Evolutionary conservation across 1,140 invertebrate genomes (phyloP).

Genomic region (Antheraea mylitta): DNA sequence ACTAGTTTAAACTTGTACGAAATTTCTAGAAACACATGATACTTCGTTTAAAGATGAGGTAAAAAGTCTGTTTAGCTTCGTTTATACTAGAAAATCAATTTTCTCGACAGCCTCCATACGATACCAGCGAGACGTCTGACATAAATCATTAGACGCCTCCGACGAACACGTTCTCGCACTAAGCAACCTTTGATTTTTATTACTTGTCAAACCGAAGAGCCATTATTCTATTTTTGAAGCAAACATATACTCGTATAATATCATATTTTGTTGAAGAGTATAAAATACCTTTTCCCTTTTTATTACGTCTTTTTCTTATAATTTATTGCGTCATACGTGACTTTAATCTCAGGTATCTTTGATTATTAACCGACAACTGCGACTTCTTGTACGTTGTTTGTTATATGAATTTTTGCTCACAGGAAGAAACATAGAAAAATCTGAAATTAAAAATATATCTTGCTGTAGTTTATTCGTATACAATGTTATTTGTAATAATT

Average conservation of each 20-base stretch:
- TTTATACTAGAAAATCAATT: slow-evolving; percentile 2
- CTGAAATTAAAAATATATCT: too few species aligned
- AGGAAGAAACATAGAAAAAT: too few species aligned
- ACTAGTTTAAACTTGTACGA: too few species aligned
- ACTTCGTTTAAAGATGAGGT: background rate
- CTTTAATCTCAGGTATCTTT: too few species aligned
- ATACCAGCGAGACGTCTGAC: background rate
- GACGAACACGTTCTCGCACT: slow-evolving; percentile 1
- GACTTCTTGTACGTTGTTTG: too few species aligned
- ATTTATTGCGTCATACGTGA: too few species aligned
- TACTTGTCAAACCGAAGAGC: slow-evolving; percentile 3
- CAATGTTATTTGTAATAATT: too few species aligned
- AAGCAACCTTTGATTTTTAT: slow-evolving; percentile 3
- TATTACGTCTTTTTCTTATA: too few species aligned
- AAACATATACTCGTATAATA: background rate
- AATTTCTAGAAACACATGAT: background rate
- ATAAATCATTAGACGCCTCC: slow-evolving; percentile 2
- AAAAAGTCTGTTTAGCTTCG: background rate
- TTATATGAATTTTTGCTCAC: too few species aligned
- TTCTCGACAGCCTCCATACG: background rate
- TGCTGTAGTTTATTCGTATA: too few species aligned
- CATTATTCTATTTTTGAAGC: slow-evolving; percentile 2
- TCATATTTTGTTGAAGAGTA: background rate
- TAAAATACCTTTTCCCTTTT: background rate
- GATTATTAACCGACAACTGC: too few species aligned